These are phyloP conservation scores for Melierax canorus DNA, from an alignment of 2,113 vertebrate species.

Conservation along the genomic window DNA sequence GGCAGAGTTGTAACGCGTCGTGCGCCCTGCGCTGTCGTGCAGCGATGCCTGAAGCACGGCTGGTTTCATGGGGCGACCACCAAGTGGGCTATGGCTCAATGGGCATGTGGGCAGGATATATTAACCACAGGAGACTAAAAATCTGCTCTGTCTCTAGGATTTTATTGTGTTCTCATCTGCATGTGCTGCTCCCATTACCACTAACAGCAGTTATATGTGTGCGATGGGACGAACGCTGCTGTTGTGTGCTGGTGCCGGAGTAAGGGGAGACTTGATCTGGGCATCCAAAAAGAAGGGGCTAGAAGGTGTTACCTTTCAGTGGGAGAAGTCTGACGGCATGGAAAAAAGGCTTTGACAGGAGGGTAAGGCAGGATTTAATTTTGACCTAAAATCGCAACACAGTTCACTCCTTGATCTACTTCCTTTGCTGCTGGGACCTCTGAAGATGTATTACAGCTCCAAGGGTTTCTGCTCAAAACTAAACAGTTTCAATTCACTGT, in stretches of 20 bases:
- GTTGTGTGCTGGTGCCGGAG: not conserved
- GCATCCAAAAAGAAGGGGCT: not conserved
- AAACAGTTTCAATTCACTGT: not conserved
- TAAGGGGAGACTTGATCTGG: not conserved
- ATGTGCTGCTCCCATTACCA: not conserved
- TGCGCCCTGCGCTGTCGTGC: fast-evolving
- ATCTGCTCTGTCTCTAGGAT: not conserved
- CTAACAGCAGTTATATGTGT: not conserved
- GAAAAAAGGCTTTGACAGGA: not conserved
- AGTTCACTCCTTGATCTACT: not conserved
- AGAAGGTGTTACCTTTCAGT: not conserved
- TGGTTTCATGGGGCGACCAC: not conserved
- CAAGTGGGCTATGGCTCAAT: fast-evolving
- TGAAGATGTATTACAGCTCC: not conserved
- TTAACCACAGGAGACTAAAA: not conserved
- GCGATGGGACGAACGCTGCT: not conserved
- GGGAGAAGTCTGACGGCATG: not conserved
- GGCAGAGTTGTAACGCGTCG: not conserved
- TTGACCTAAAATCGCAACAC: not conserved
- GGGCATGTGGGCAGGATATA: not conserved
- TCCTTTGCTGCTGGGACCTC: not conserved
- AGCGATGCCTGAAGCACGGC: not conserved
- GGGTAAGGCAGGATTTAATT: not conserved
- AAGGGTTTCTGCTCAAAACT: not conserved
- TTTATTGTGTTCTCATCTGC: not conserved